These are phyloP conservation scores for Uropsilus gracilis DNA, from an alignment of 2,113 vertebrate genomes.

Conservation along the genomic window DNA sequence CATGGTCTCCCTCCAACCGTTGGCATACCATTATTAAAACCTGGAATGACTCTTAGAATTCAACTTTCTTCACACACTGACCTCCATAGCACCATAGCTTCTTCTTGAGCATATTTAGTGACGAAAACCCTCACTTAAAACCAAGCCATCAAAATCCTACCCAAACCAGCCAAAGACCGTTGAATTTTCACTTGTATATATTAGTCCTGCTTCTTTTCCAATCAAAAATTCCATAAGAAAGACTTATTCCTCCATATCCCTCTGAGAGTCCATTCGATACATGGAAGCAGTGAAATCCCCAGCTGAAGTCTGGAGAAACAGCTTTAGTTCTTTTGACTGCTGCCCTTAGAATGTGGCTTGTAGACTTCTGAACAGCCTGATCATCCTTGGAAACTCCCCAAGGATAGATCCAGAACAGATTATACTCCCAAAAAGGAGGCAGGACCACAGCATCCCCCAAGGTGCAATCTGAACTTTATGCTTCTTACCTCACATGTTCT, in stretches of 20 bases:
- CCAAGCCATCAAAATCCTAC: background rate
- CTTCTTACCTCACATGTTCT: background rate
- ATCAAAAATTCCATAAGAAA: background rate
- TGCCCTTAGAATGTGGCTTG: background rate
- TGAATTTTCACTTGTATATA: background rate
- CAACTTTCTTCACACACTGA: slow-evolving; percentile 2
- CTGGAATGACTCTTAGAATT: background rate
- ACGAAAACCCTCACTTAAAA: slow-evolving; percentile 10
- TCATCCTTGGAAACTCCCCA: background rate
- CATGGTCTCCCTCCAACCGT: background rate
- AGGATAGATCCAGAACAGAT: slow-evolving; percentile 3
- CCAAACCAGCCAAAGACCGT: background rate
- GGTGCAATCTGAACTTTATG: background rate
- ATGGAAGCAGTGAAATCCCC: background rate
- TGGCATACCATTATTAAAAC: slow-evolving; percentile 10
- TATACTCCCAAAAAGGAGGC: background rate
- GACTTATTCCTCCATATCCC: background rate
- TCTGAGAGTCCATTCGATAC: background rate
- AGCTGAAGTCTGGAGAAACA: background rate
- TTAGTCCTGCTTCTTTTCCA: background rate
- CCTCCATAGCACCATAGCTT: background rate
- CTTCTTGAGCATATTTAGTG: background rate
- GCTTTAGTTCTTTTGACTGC: background rate
- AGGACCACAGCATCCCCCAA: background rate
- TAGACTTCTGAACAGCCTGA: background rate